Conservation (phyloP, 2,113 vertebrate species). For the Pelvicachromis taeniatus region DNA sequence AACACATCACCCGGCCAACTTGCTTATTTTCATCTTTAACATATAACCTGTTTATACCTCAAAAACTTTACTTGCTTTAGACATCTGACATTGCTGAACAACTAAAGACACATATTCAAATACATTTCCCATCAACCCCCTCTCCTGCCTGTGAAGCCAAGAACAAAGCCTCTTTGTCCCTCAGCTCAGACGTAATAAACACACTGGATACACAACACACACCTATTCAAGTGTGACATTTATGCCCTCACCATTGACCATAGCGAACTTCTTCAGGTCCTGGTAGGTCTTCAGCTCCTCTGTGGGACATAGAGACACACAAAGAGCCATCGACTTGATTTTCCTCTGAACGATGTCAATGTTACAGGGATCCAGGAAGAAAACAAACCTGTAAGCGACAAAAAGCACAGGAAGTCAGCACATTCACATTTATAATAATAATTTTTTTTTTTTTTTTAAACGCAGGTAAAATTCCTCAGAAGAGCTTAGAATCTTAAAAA, state of each 20-base stretch:
- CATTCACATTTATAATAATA: background rate
- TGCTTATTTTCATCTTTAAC: background rate
- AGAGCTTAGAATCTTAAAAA: background rate
- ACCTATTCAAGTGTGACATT: background rate
- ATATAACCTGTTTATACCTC: background rate
- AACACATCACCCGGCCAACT: background rate
- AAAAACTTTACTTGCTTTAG: background rate
- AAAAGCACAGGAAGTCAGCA: background rate
- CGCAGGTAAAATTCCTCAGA: background rate
- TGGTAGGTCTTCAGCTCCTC: slow-evolving; percentile 83
- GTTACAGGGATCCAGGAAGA: slow-evolving; percentile 97
- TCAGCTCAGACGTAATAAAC: background rate
- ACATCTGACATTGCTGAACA: background rate
- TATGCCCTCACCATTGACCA: slow-evolving; percentile 82
- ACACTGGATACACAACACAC: background rate
- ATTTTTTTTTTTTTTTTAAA: too few species aligned
- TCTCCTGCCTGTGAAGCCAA: background rate
- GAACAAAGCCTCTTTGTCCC: background rate
- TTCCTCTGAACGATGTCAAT: slow-evolving; percentile 88
- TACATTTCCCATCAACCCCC: background rate
- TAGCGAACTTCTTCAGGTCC: slow-evolving; percentile 90
- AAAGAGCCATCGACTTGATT: slow-evolving; percentile 91
- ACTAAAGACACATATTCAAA: background rate
- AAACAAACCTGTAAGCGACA: slow-evolving; percentile 82
- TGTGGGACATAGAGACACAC: slow-evolving; percentile 87